phyloP scores from a whole-genome alignment of 2,888 invertebrate genomes.

The Nycteola revayana region DNA sequence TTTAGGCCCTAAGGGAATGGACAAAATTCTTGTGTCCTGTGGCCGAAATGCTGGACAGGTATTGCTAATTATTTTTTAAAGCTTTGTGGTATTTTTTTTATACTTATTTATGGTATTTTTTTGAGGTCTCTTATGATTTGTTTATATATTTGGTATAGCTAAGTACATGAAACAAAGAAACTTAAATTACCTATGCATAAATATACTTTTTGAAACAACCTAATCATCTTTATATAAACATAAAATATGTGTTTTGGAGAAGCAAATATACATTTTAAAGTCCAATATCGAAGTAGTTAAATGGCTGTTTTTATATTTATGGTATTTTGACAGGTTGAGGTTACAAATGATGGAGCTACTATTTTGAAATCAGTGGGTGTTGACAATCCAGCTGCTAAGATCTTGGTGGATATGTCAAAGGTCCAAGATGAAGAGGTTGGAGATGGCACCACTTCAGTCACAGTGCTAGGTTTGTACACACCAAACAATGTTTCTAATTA shows the following conservation, averaged over 20 bases:
- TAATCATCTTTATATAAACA: too few species aligned
- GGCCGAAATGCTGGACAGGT: constrained; percentile 89
- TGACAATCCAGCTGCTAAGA: constrained; percentile 99
- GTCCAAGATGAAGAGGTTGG: constrained; percentile 99
- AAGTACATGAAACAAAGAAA: too few species aligned
- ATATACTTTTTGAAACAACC: too few species aligned
- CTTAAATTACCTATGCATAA: too few species aligned
- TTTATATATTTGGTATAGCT: too few species aligned
- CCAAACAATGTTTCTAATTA: too few species aligned
- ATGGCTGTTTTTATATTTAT: not conserved
- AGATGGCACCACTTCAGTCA: constrained; percentile 99
- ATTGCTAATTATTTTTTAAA: not conserved
- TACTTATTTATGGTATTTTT: too few species aligned
- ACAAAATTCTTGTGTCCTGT: constrained; percentile 91
- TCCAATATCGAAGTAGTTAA: too few species aligned
- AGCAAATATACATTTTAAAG: too few species aligned
- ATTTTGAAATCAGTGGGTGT: constrained; percentile 98
- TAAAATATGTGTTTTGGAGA: too few species aligned
- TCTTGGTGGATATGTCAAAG: constrained; percentile 98
- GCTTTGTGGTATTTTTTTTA: too few species aligned
- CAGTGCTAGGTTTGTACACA: constrained; percentile 88
- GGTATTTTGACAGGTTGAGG: constrained; percentile 86
- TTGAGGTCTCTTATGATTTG: too few species aligned
- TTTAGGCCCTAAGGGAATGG: constrained; percentile 99
- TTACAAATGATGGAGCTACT: constrained; percentile 99